Conservation (phyloP, 2,797 vertebrate species). For the Myotis planiceps region DNA sequence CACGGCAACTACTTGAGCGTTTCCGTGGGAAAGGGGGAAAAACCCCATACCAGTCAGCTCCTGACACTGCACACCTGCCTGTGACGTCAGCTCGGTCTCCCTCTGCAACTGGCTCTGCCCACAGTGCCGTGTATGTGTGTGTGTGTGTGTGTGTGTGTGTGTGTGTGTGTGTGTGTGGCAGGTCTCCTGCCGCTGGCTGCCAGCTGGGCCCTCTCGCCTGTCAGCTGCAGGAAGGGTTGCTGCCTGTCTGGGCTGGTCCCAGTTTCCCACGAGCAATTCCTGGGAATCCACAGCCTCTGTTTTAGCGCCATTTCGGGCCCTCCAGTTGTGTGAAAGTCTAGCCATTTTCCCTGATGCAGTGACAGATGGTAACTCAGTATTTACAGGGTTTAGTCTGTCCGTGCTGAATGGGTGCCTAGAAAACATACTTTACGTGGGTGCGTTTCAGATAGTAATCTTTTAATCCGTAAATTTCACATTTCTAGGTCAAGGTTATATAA, state of each 20-base stretch:
- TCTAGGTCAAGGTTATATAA: background rate
- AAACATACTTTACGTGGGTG: background rate
- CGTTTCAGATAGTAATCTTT: background rate
- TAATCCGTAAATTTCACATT: background rate
- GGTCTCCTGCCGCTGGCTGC: background rate
- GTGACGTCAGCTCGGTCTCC: background rate
- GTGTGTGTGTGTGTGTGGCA: fast-evolving
- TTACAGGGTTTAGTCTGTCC: background rate
- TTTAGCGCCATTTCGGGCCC: background rate
- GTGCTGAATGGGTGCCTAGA: background rate
- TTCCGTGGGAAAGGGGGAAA: background rate
- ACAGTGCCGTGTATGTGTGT: too few species aligned
- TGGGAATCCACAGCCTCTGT: background rate
- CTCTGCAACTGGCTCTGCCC: background rate
- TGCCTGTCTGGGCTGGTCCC: background rate
- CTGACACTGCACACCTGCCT: background rate
- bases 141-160: too few species aligned
- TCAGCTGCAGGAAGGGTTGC: background rate
- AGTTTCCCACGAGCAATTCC: background rate
- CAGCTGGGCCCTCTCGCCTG: too few species aligned
- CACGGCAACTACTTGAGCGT: background rate
- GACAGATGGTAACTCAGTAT: background rate
- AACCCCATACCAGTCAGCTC: background rate
- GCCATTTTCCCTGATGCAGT: background rate
- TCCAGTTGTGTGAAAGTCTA: background rate